Evolutionary conservation across 2,888 invertebrate genomes (phyloP), one percentile per base, ranked within the genome.

Genomic region (Andrena bucephala): DNA sequence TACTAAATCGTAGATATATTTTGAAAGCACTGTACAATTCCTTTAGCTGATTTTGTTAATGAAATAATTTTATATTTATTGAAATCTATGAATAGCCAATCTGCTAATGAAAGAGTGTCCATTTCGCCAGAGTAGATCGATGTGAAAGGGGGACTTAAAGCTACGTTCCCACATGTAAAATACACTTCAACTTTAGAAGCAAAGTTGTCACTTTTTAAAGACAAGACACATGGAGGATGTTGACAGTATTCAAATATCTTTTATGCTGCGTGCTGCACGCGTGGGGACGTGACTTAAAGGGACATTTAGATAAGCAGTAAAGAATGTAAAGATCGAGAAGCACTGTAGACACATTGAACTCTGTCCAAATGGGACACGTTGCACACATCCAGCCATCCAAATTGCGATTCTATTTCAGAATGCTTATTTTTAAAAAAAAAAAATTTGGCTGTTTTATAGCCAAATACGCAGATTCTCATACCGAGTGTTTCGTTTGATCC

Each of bases 311-410:
- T 1, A 16, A 2, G 48, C n/a, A 33, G 29, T n/a, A 0, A n/a
- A 31, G n/a, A 13, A 24, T 31, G 31, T 16, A 33, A 2, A 48
- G 16, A 20, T 79, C 57, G 59, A 79, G 69, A 31, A 68, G 54
- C 69, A 57, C 69, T 76, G 83, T 73, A 36, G 29, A 80, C 24
- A 4, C 65, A 62, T 84, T 84, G 82, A 78, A 78, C 50, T 20
- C 60, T 66, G 24, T 78, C 78, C 82, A 82, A 84, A 10, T 59
- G 27, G 73, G 48, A 50, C 48, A 54, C 13, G 50, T 57, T 82
- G 69, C 59, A 80, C 42, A 57, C 52, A 70, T 60, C 29, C 8
- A 29, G 42, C n/a, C 16, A 60, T 65, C n/a, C 72, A 59, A 33
- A 71, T 20, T 63, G 54, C 16, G 27, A 68, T 70, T 81, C 74